Percentiles rank a stretch among this genome's conserved stretches.
Conservation (phyloP, 2,888 invertebrate genomes). For the Thumatha senex region DNA sequence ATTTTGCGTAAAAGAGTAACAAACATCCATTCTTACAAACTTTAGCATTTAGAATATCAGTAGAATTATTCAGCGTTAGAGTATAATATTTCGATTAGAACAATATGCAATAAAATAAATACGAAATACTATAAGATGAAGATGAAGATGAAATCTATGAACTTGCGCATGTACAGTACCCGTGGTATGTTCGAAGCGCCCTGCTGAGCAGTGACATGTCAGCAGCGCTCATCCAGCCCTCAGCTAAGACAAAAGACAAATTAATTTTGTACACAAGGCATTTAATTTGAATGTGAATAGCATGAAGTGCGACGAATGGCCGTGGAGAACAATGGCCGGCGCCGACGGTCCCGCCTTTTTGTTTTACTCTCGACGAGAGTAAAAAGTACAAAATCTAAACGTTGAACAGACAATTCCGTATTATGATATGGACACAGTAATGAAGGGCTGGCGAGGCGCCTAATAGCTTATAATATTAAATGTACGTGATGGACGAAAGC, state of each 20-base stretch:
- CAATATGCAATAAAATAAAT: no score
- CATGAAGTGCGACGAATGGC: constrained; percentile 83
- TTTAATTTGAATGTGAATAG: constrained; percentile 84
- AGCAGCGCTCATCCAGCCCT: constrained; percentile 52
- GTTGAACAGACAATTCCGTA: constrained; percentile 79
- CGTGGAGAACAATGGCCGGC: constrained; percentile 80
- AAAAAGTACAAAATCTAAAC: constrained; percentile 79
- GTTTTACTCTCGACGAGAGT: constrained; percentile 72
- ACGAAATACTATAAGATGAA: constrained; percentile 2
- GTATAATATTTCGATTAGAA: background rate
- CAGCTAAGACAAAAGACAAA: constrained; percentile 82
- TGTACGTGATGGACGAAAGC: constrained; percentile 70
- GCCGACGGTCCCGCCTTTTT: constrained; percentile 77
- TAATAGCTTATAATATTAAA: constrained; percentile 82
- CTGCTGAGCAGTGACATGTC: constrained; percentile 75
- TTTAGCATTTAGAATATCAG: no score
- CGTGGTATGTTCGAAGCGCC: constrained; percentile 41
- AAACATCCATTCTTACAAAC: no score
- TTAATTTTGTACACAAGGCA: constrained; percentile 82
- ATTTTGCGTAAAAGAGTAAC: no score
- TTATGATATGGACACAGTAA: constrained; percentile 82
- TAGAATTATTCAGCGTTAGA: background rate
- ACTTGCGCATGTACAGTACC: constrained; percentile 14
- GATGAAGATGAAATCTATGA: constrained; percentile 31
- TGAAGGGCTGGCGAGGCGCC: constrained; percentile 74